A percentile compares a stretch with the other conserved stretches of the same genome.
These are phyloP conservation scores for Bradypus variegatus DNA, from an alignment of 2,797 vertebrate genomes.

Conservation along the genomic window DNA sequence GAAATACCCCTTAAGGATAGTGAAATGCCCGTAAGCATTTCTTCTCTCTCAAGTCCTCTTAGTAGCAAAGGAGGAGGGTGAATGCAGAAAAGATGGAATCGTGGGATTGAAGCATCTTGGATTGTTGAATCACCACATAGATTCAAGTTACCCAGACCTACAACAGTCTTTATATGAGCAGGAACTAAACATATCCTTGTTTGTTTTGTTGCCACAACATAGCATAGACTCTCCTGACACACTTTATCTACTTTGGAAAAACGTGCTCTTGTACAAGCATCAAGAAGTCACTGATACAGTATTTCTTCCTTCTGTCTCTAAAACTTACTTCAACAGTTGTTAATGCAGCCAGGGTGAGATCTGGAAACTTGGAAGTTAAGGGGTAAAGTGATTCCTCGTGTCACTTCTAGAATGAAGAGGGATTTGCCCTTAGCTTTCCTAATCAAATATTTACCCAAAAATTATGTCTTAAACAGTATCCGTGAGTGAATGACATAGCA, in stretches of 20 bases:
- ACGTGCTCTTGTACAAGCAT: background rate
- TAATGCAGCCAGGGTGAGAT: background rate
- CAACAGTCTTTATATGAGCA: background rate
- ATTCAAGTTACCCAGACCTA: background rate
- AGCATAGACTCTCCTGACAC: background rate
- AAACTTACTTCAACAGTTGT: background rate
- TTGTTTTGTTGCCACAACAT: background rate
- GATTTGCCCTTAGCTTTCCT: background rate
- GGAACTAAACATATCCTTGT: background rate
- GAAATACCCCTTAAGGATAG: background rate
- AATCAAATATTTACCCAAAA: background rate
- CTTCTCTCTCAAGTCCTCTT: background rate
- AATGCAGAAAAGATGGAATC: background rate
- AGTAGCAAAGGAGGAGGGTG: background rate
- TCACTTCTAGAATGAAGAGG: background rate
- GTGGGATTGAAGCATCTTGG: background rate
- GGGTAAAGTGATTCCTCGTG: background rate
- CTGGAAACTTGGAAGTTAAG: background rate
- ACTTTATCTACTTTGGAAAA: background rate
- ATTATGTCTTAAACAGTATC: background rate
- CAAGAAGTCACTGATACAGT: background rate
- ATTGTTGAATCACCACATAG: background rate
- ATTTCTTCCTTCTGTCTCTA: background rate
- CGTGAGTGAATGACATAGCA: background rate
- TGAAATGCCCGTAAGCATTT: background rate